Evolutionary conservation across 2,113 vertebrate species (phyloP), one percentile per base, ranked within the genome.

Genomic region (Sakesphorus luctuosus): DNA sequence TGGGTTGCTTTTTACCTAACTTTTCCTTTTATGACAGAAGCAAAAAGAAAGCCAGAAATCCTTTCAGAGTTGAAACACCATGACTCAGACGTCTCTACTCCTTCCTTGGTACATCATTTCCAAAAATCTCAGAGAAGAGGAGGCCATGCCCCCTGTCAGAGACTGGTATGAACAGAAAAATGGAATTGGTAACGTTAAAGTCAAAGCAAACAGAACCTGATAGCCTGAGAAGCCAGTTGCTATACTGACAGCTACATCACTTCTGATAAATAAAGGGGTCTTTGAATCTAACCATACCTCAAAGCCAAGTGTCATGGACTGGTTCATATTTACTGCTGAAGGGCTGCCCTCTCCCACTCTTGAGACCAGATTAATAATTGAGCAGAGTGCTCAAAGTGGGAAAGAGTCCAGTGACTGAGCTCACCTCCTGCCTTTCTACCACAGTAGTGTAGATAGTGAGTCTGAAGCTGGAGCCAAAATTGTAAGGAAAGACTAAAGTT

Each of bases 401-500:
- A 90, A 92, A 53, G 25, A 2, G 5, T 80, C 87, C 93, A 96
- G 47, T 0, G 0, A 71, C 80, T 94, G 76, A 88, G 40, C 49
- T 96, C 84, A 90, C 47, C 46, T 96, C 68, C 80, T 84, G 67
- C 47, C 36, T 84, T 86, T 89, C 73, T 73, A 56, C 43, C 28
- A 43, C 36, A 33, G 25, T 35, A 62, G n/a, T 20, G 4, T 25
- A 59, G 80, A 77, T 49, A 40, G 5, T 15, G 24, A 10, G 7
- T 66, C 31, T 83, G 59, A 38, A 91, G 31, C 23, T 2, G 1
- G 43, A 74, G 49, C 69, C 28, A 66, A 66, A 86, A 75, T 11
- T 44, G 18, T 44, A 68, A 75, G 62, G 47, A 68, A 83, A 50
- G 36, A 71, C 55, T 16, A 35, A 77, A 77, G n/a, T 44, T 88